phyloP scores from a whole-genome alignment of 2,888 invertebrate species.

The Amphimallon solstitiale region DNA sequence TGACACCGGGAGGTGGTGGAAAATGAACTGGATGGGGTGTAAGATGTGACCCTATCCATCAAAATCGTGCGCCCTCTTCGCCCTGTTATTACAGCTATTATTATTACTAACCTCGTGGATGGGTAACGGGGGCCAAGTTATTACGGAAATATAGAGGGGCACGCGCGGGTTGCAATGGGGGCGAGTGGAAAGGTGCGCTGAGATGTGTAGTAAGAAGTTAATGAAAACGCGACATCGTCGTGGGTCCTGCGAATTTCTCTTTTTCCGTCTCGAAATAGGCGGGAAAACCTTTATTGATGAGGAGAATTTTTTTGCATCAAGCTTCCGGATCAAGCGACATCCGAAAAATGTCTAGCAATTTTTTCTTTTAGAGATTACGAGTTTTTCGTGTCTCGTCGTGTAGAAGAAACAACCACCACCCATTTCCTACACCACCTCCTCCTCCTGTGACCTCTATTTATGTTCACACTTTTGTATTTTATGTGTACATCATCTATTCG shows the following conservation, averaged over 20 bases:
- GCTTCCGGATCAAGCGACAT: neutral
- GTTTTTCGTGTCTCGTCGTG: neutral
- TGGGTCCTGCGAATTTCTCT: neutral
- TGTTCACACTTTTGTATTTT: too few species aligned
- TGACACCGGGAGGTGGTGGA: neutral
- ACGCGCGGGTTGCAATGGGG: neutral
- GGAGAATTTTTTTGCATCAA: conserved; percentile 26
- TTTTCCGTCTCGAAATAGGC: neutral
- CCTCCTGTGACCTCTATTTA: neutral
- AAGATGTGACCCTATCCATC: conserved; percentile 9
- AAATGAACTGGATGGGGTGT: neutral
- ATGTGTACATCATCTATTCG: too few species aligned
- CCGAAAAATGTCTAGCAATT: neutral
- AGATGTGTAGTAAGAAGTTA: conserved; percentile 3
- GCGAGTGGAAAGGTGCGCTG: neutral
- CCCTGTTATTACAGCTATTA: neutral
- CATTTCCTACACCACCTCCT: neutral
- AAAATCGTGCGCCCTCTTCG: neutral
- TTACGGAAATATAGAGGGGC: conserved; percentile 1
- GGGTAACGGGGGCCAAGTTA: neutral
- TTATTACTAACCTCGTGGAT: conserved; percentile 7
- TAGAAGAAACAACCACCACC: neutral
- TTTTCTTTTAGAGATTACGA: conserved; percentile 4
- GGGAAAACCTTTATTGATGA: conserved; percentile 23
- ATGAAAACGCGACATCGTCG: conserved; percentile 9